Evolutionary conservation across 2,113 vertebrate species (phyloP), one percentile per base, ranked within the genome.

Genomic region (Petromus typicus): DNA sequence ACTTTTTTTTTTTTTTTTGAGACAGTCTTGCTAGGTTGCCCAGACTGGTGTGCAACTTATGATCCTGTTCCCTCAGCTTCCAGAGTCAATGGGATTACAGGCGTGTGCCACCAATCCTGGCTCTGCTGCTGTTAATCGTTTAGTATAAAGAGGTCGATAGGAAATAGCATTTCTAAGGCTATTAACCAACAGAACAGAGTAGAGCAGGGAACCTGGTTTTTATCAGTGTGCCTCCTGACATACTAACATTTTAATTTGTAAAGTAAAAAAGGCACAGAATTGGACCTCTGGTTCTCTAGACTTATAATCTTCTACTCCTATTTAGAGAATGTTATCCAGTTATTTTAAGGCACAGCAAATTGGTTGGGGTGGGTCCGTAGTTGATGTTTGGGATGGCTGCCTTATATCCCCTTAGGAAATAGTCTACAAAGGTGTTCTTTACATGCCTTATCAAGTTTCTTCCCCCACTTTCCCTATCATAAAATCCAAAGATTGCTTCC

Each of bases 141-240:
- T 92, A 48, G 2, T 17, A 18, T 63, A 85, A 34, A 69, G 84
- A 92, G 56, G 27, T 51, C 12, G 51, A 34, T 3, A 78, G 43
- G 43, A 75, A 80, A 93, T 48, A 93, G 37, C 78, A 64, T 90
- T 85, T 95, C 79, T n/a, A 88, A 94, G 34, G 48, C 25, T 66
- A 89, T 32, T 81, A 32, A 43, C 54, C 23, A 54, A 85, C 69
- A 48, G 6, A 80, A 37, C n/a, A 83, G 51, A 71, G 1, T 27
- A 57, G 40, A 78, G 45, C 64, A 64, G 85, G 89, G 45, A 81
- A 90, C 45, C 37, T 81, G 32, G 7, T 69, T 94, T 93, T 83
- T 84, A 48, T 86, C 61, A 79, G 51, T 14, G 32, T 92, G 23
- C n/a, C 51, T 37, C 79, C n/a, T 27, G 40, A 10, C 18, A 95